phyloP scores from a whole-genome alignment of 2,113 vertebrate species.

The Cathartes aura region DNA sequence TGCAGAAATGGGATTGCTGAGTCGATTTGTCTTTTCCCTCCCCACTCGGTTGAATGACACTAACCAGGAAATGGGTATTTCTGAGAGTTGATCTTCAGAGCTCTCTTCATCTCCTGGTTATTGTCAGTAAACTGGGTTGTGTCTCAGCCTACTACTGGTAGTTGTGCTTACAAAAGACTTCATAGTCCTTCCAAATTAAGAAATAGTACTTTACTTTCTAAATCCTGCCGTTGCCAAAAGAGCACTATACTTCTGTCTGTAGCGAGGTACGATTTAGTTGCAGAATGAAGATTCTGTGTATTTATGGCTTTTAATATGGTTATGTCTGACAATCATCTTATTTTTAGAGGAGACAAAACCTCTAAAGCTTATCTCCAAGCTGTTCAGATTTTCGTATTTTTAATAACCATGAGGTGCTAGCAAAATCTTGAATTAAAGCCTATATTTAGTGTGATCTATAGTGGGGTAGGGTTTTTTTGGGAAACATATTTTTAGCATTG shows the following conservation, averaged over 20 bases:
- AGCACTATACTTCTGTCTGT: background rate
- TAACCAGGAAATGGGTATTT: background rate
- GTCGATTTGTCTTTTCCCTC: background rate
- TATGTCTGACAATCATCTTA: conserved; percentile 40
- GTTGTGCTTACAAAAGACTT: background rate
- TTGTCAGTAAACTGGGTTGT: background rate
- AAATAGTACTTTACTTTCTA: background rate
- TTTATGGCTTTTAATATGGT: conserved; percentile 25
- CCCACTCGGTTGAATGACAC: background rate
- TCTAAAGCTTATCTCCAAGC: conserved; percentile 8
- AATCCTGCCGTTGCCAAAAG: background rate
- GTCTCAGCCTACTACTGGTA: background rate
- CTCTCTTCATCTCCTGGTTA: background rate
- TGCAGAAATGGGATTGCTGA: background rate
- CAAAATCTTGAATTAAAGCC: conserved; percentile 35
- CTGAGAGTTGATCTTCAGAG: background rate
- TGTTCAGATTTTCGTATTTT: conserved; percentile 5
- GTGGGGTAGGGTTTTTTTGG: background rate
- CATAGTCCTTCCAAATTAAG: background rate
- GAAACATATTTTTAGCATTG: background rate
- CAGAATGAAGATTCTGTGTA: background rate
- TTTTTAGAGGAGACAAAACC: conserved; percentile 35
- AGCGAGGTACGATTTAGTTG: background rate
- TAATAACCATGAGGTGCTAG: conserved; percentile 17
- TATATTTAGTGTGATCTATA: background rate